Conservation (phyloP, 37 sponge, comb jelly and placozoan genomes). For the Haliclona indistincta region DNA sequence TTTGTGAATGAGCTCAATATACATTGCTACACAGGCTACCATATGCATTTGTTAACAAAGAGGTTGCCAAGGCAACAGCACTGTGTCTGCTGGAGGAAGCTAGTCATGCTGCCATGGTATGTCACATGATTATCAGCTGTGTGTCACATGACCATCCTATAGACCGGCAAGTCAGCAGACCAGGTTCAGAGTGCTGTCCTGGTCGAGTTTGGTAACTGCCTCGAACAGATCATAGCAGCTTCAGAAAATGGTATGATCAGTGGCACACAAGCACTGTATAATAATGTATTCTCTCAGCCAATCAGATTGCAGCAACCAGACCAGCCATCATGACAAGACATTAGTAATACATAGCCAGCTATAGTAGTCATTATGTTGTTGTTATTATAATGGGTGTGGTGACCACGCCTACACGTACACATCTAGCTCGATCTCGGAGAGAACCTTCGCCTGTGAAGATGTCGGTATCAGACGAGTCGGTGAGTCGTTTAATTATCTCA, state of each 20-base stretch:
- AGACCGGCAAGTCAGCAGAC: conserved; percentile 39
- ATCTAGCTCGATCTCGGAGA: no score
- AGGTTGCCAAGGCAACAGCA: conserved; percentile 76
- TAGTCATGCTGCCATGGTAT: conserved; percentile 55
- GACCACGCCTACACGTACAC: no score
- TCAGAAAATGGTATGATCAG: conserved; percentile 42
- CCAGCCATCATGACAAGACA: no score
- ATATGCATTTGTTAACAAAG: conserved; percentile 73
- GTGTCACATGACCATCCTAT: neutral
- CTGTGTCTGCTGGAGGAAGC: conserved; percentile 80
- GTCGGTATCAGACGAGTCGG: no score
- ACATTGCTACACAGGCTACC: conserved; percentile 81
- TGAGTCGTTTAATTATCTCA: no score
- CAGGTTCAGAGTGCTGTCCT: conserved; percentile 76
- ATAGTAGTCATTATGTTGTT: no score
- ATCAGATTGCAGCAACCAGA: no score
- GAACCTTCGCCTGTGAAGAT: no score
- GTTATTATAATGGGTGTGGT: no score
- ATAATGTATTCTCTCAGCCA: no score
- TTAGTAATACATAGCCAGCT: no score
- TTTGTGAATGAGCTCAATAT: no score
- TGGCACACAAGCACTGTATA: neutral
- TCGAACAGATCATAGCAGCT: conserved; percentile 84
- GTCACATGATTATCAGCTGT: neutral
- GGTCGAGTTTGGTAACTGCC: conserved; percentile 86